Evolutionary conservation across 1,140 invertebrate species (phyloP).

Genomic region (Caligus rogercresseyi): DNA sequence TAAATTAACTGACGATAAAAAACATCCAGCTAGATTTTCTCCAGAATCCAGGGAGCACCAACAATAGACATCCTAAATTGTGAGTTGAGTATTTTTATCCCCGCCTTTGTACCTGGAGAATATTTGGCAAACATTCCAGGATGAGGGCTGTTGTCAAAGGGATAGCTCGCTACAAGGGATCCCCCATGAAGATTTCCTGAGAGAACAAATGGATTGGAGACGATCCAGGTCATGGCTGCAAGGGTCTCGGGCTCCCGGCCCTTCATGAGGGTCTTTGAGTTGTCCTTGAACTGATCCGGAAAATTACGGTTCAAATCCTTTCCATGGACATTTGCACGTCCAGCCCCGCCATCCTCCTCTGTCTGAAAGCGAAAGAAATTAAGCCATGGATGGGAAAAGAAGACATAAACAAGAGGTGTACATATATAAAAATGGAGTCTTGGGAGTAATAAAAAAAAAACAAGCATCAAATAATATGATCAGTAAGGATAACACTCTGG

Average conservation of each 20-base stretch:
- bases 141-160: slow-evolving; percentile 54
- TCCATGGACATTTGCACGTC: slow-evolving; percentile 55
- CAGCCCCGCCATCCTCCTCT: slow-evolving; percentile 27
- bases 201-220: slow-evolving; percentile 63
- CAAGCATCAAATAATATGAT: too few relatives aligned
- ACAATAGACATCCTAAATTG: too few relatives aligned
- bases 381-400: too few relatives aligned
- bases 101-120: background rate
- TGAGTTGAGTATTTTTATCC: too few relatives aligned
- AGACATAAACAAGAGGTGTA: too few relatives aligned
- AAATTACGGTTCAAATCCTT: slow-evolving; percentile 74
- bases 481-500: too few relatives aligned
- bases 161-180: slow-evolving; percentile 76
- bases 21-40: too few relatives aligned
- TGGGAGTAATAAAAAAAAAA: too few relatives aligned
- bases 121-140: background rate
- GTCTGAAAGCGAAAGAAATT: too few relatives aligned
- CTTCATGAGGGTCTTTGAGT: slow-evolving; percentile 26
- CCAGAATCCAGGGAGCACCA: too few relatives aligned
- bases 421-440: too few relatives aligned
- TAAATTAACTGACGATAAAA: too few relatives aligned
- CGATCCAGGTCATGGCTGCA: slow-evolving; percentile 74
- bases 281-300: slow-evolving; percentile 55
- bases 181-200: slow-evolving; percentile 86
- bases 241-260: slow-evolving; percentile 69